A percentile compares a stretch with the other conserved stretches of the same genome.
Conservation (phyloP, 2,888 invertebrate genomes). For the Drosophila ochracea region DNA sequence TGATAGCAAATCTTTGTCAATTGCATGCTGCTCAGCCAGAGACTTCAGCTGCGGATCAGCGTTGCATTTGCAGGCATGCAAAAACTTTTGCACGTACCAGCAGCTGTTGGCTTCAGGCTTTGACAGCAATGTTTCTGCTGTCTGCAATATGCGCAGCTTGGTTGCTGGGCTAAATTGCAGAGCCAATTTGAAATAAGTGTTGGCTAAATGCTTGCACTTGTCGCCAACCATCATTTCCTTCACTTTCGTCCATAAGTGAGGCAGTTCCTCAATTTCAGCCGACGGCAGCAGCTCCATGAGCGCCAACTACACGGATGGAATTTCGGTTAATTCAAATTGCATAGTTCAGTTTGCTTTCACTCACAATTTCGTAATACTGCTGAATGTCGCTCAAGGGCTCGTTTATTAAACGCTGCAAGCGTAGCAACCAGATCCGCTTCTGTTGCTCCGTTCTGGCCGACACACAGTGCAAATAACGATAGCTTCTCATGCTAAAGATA, state of each 20-base stretch:
- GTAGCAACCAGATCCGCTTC: conserved; percentile 27
- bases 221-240: conserved; percentile 15
- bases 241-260: conserved; percentile 3
- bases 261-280: conserved; percentile 29
- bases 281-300: conserved; percentile 43
- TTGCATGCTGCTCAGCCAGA: conserved; percentile 15
- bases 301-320: conserved; percentile 27
- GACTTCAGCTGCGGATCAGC: conserved; percentile 33
- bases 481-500: conserved; percentile 29
- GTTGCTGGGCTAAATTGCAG: conserved; percentile 1
- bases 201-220: conserved; percentile 28
- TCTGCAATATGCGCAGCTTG: conserved; percentile 40
- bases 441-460: conserved; percentile 7
- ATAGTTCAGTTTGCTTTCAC: neutral
- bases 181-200: conserved; percentile 44
- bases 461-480: conserved; percentile 47
- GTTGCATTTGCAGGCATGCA: conserved; percentile 36
- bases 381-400: conserved; percentile 15
- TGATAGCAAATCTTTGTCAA: neutral
- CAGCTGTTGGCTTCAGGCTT: neutral
- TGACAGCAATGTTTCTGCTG: neutral
- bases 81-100: conserved; percentile 59
- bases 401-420: conserved; percentile 29
- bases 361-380: conserved; percentile 71
- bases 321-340: neutral